phyloP scores from a whole-genome alignment of 2,797 vertebrate species.

The Rhincodon typus region DNA sequence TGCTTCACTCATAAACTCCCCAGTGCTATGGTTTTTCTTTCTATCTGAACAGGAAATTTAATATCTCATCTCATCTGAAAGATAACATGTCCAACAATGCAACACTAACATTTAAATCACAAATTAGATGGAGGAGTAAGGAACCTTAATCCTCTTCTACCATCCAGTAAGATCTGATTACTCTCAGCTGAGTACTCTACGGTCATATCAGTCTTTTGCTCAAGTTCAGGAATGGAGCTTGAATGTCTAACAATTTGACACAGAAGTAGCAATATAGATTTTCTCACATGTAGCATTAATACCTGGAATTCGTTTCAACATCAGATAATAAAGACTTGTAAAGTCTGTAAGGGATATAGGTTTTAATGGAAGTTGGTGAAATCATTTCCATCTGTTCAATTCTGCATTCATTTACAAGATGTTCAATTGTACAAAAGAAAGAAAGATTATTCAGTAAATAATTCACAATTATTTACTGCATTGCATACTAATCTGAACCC shows the following conservation, averaged over 20 bases:
- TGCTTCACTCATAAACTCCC: too few species aligned
- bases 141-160: too few species aligned
- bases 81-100: not conserved
- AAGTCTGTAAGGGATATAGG: not conserved
- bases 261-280: not conserved
- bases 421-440: not conserved
- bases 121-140: too few species aligned
- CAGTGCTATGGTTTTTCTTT: too few species aligned
- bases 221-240: not conserved
- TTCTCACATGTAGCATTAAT: not conserved
- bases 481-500: not conserved
- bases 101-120: not conserved
- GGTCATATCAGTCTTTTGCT: not conserved
- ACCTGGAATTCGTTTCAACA: not conserved
- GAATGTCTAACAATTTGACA: not conserved
- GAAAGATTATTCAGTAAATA: not conserved
- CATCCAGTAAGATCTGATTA: too few species aligned
- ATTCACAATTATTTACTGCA: not conserved
- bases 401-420: not conserved
- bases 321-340: not conserved
- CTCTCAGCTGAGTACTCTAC: too few species aligned
- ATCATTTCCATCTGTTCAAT: not conserved
- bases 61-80: not conserved
- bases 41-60: too few species aligned
- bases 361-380: not conserved